Percentiles rank a stretch among this genome's conserved stretches.
Conservation (phyloP, 2,888 invertebrate species). For the Mimumesa dahlbomi region DNA sequence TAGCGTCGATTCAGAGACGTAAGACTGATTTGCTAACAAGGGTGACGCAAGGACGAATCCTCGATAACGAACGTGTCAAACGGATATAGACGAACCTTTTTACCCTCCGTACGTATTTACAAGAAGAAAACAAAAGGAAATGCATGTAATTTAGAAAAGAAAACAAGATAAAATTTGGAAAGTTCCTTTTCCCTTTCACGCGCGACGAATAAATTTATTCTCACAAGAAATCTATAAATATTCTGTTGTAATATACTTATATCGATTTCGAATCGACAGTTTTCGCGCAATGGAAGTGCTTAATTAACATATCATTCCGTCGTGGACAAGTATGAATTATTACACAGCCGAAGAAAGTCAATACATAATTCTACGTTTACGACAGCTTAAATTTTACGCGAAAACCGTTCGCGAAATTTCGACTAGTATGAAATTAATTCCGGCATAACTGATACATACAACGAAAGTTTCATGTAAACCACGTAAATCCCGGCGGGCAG, state of each 20-base stretch:
- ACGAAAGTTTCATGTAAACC: constrained; percentile 30
- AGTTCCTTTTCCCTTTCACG: no score
- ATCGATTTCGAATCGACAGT: no score
- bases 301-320: no score
- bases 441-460: background rate
- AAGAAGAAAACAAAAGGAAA: background rate
- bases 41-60: background rate
- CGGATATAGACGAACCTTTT: background rate
- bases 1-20: constrained; percentile 10
- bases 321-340: no score
- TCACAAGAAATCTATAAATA: no score
- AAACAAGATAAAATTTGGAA: no score
- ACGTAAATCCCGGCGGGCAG: constrained; percentile 5
- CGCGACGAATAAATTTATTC: no score
- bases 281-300: no score
- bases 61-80: background rate
- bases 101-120: background rate
- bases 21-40: constrained; percentile 10
- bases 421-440: background rate
- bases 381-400: background rate
- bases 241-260: no score
- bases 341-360: no score
- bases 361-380: background rate
- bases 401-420: background rate
- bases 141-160: no score